Base-by-base conservation (phyloP, 2,797 vertebrate species). In the Muscicapa striata region DNA sequence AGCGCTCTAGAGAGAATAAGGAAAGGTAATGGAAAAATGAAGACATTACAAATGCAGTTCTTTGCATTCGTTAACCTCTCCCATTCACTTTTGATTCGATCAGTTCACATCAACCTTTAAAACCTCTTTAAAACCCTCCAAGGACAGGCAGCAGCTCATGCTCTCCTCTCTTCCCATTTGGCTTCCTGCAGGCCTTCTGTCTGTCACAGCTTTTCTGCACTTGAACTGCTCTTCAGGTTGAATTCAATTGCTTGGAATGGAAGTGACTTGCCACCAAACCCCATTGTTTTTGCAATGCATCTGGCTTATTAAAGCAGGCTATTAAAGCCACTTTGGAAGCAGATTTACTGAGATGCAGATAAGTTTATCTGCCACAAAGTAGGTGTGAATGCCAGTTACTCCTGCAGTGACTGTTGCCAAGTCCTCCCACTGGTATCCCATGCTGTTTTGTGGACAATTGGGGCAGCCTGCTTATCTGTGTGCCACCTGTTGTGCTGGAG, bases 401-500 rank as follows among this genome's bases (percentile, higher is more conserved):
- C 55, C 86, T 51, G 57, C 74, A 46, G 75, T 14, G 49, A 68
- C 15, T 59, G 61, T 16, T 93, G 86, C 86, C 74, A 84, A 74
- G 61, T 87, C 90, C 86, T 95, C 84, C 81, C 52, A 74, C 67
- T 52, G 27, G 45, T 70, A 67, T 84, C 38, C 86, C 77, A 79
- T 36, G 52, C 67, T 90, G 45, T 59, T 91, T 6, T 75, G 18
- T 0, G 1, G 90, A 93, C 94, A 90, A 54, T 16, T 49, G 49
- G 88, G 81, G 63, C 64, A 87, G 74, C 11, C 72, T 80, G 63
- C 67, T 95, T 95, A 84, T 84, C 92, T 87, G 46, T 32, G 46
- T 92, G 84, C 88, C 90, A 95, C 93, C 95, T 95, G 88, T 74
- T 94, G 92, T 61, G 88, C 83, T n/a, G 55, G 86, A 93, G 93